Evolutionary conservation across 2,888 invertebrate genomes (phyloP).

Genomic region (Xestia c-nigrum): DNA sequence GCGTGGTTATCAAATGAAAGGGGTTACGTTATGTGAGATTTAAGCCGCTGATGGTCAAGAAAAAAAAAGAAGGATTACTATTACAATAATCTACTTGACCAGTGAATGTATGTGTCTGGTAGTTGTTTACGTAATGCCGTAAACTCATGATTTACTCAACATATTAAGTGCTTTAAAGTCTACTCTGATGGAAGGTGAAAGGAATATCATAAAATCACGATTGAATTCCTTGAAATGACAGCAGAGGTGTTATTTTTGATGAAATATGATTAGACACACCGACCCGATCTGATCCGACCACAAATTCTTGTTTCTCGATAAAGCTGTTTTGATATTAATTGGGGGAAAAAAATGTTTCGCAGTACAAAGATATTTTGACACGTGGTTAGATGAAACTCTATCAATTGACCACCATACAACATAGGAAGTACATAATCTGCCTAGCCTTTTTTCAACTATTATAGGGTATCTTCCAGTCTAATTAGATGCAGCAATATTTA

Average conservation of each 20-base stretch:
- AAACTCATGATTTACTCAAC: neutral
- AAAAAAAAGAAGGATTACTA: slow-evolving; percentile 5
- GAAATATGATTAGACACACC: neutral
- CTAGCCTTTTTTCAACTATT: neutral
- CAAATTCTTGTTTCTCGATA: neutral
- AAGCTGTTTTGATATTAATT: neutral
- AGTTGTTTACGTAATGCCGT: neutral
- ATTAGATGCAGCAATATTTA: too few relatives aligned
- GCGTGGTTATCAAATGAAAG: slow-evolving; percentile 7
- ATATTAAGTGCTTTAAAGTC: neutral
- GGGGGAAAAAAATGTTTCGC: too few relatives aligned
- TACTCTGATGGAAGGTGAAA: neutral
- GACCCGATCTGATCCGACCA: too few relatives aligned
- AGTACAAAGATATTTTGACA: too few relatives aligned
- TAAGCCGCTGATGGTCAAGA: slow-evolving; percentile 21
- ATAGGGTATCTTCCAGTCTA: neutral
- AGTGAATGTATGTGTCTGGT: neutral
- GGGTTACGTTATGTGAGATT: slow-evolving; percentile 27
- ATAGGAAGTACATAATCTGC: neutral
- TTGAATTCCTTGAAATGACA: neutral
- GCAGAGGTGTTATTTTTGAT: neutral
- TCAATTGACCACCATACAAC: neutral
- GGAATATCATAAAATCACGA: neutral
- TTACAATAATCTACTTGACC: neutral
- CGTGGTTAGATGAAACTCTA: too few relatives aligned